Base-by-base conservation (phyloP, 2,113 vertebrate species). In the Litocranius walleri region DNA sequence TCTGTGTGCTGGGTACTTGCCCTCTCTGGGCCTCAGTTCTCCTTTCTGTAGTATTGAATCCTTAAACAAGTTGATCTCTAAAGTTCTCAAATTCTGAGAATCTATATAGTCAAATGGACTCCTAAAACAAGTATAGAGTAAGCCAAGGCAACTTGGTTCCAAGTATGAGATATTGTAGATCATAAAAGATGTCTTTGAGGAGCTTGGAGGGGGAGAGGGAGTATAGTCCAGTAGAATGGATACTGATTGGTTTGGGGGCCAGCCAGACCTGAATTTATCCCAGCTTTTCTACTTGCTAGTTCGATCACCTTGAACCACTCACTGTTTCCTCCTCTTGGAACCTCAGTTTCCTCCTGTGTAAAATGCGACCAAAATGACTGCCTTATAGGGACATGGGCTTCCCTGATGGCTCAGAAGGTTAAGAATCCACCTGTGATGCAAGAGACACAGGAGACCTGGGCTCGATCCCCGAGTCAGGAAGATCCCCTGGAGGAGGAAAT, bases 1-100 rank as follows among this genome's bases (percentile, higher is more conserved):
- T 40, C 48, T 96, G n/a, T 78, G 6, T 94, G 85, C 50, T 25
- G 81, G 21, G 52, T 56, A 59, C 17, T 36, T 81, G 36, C 15
- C 59, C 16, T 96, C 21, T 85, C 64, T 94, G 92, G 92, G 54
- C 33, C 52, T 97, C 84, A 30, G 16, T 83, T 93, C 88, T 89
- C 52, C 62, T 52, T 92, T 93, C n/a, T 85, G 23, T 71, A 93
- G 67, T 90, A 88, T 43, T 88, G 90, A 57, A 43, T 84, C 36
- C 77, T 93, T 91, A 92, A 96, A 86, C 19, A 3, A 89, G 88
- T 86, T 52, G 14, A 94, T 91, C 23, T 78, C 8, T 45, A 48
- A 95, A 21, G 9, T 61, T 88, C 61, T 96, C 77, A 94, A 96
- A 93, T 95, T 97, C 61, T 94, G 64, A 88, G 59, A 81, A 54